Evolutionary conservation across 2,888 invertebrate species (phyloP), one percentile per base, ranked within the genome.

Genomic region (Melipona beecheii): DNA sequence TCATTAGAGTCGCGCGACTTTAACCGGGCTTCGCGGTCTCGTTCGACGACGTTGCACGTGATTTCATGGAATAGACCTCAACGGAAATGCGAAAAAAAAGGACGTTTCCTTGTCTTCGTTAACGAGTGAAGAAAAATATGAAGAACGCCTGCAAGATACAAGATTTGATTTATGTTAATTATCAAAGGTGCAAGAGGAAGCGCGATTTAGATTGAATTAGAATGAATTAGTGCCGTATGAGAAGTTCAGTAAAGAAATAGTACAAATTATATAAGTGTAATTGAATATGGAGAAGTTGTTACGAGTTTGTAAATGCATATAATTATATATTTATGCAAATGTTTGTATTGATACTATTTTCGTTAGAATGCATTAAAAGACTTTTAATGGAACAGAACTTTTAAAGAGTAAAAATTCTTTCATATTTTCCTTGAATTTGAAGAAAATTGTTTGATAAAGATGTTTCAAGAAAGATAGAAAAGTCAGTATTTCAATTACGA

Each of bases 1-100:
- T 87, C 87, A 87, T 85, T 87, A 87, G 85, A 75, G 74, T n/a
- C 68, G 78, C 68, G 76, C 76, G 52, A 86, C 19, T 64, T 70
- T 64, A 79, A 27, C 56, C 68, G 21, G 24, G 58, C 76, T 66
- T 71, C 60, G n/a, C 70, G 66, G 60, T 49, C 80, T 66, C 52
- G 43, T 71, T 58, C 64, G n/a, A 56, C 62, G 56, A 65, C 70
- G 36, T 50, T 65, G 36, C 66, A n/a, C 54, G 65, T 66, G 64
- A 79, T 79, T 81, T 69, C 27, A 19, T 68, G 62, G 50, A 19
- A 24, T 31, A 49, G 6, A 13, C 19, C 21, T 21, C 21, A 4
- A 17, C 36, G 64, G 50, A 74, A 74, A 36, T 11, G 24, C 1
- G 24, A 31, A 27, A 66, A 65, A 65, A 50, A 54, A 43, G 9